These are phyloP conservation scores for Umimayanthus kanabou DNA, from an alignment of 92 coral and sea anemone genomes.

Conservation along the genomic window DNA sequence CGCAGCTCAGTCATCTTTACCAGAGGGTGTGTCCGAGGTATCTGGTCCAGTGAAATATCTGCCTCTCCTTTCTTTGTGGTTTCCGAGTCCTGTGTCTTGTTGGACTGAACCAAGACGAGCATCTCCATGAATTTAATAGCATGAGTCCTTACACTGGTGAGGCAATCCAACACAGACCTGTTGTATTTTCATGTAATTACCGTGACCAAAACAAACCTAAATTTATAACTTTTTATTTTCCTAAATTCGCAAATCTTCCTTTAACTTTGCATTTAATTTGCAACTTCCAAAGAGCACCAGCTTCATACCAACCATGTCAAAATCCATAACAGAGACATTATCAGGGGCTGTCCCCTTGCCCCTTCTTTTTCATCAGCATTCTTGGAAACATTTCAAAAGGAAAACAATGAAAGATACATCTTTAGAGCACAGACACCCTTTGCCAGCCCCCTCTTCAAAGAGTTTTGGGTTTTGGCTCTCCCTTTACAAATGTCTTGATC, in stretches of 20 bases:
- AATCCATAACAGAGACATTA: not conserved
- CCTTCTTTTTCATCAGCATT: no score
- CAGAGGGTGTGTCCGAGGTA: conserved; percentile 92
- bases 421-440: no score
- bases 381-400: no score
- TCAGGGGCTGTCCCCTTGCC: no score
- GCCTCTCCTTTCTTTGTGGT: conserved; percentile 77
- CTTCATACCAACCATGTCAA: no score
- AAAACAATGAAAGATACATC: no score
- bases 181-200: not conserved
- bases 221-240: not conserved
- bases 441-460: no score
- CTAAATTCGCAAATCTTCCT: no score
- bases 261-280: no score
- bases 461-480: no score
- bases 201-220: not conserved
- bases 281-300: no score
- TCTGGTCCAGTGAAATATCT: conserved; percentile 74
- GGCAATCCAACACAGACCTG: not conserved
- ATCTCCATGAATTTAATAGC: conserved; percentile 98
- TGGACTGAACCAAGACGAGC: conserved; percentile 96
- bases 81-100: conserved; percentile 88
- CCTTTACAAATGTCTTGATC: no score
- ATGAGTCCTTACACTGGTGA: conserved; percentile 88
- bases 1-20: conserved; percentile 94